Percentiles rank a stretch among this genome's conserved stretches.
Conservation (phyloP, 2,888 invertebrate genomes). For the Argyra leucocephala region DNA sequence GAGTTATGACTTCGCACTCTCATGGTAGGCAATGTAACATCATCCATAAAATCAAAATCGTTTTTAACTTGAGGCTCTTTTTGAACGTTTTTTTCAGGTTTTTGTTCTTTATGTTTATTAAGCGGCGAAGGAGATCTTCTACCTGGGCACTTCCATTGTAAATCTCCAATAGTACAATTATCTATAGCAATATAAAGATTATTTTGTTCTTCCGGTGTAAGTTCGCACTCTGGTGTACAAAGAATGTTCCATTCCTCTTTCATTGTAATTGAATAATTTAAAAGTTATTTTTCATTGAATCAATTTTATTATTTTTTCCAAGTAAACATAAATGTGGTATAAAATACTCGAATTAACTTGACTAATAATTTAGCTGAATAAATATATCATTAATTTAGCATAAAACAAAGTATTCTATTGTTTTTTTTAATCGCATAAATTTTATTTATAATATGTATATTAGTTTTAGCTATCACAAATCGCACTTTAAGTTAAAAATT, state of each 20-base stretch:
- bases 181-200: constrained; percentile 62
- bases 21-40: constrained; percentile 62
- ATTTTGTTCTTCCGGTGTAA: constrained; percentile 60
- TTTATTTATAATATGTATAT: too few species aligned
- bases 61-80: constrained; percentile 46
- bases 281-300: too few species aligned
- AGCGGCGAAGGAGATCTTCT: constrained; percentile 65
- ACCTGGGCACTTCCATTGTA: constrained; percentile 76
- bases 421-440: too few species aligned
- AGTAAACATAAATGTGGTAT: too few species aligned
- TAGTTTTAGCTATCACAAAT: too few species aligned
- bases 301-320: too few species aligned
- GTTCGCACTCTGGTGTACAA: constrained; percentile 43
- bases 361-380: too few species aligned
- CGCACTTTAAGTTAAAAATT: too few species aligned
- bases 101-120: constrained; percentile 42
- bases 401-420: too few species aligned
- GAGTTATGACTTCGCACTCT: constrained; percentile 66
- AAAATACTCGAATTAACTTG: too few species aligned
- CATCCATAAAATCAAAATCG: constrained; percentile 81
- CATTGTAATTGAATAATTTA: background rate
- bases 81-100: constrained; percentile 46
- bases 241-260: constrained; percentile 34
- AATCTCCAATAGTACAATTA: constrained; percentile 54
- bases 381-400: too few species aligned